Base-by-base conservation (phyloP, 2,888 invertebrate species). In the Philonicus albiceps region DNA sequence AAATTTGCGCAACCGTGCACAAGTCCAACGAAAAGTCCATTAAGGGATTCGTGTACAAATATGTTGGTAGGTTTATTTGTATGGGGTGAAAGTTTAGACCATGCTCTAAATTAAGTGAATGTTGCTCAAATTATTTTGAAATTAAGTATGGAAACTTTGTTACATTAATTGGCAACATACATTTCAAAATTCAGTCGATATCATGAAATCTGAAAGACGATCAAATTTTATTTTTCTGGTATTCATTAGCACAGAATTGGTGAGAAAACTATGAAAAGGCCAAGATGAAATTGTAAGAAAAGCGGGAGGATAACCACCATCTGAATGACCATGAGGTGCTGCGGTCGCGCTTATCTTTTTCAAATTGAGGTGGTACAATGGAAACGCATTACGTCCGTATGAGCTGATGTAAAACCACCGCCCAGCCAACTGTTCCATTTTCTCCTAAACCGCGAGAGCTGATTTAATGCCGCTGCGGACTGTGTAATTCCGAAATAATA, bases 401-500 rank as follows among this genome's bases (percentile, higher is more conserved):
- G 80, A 30, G 31, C 27, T 53, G 53, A 80, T 80, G 53, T 19
- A 31, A 40, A 53, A 80, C 80, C 80, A 30, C 80, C 80, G 80
- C 53, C 49, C 37, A 80, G 40, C 40, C 37, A 22, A 53, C 53
- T 80, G 64, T 64, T 80, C 53, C 80, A 80, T 80, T 80, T 80
- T 80, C 80, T 53, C 53, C 53, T 53, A 49, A 80, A 80, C 49
- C 78, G 43, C 78, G 40, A 78, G 40, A 27, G 78, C 64, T 64
- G 78, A 78, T 78, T 78, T 78, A 78, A 78, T 78, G 78, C 40
- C 16, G 80, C n/a, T 55, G 80, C 80, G 80, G 27, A 80, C 37
- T 80, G 80, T 86, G 64, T 86, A 55, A 86, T 86, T 75, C 86
- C 78, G 43, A 86, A 86, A 86, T 80, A 55, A 80, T 80, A 86